A percentile compares a stretch with the other conserved stretches of the same genome.
phyloP scores from a whole-genome alignment of 2,888 invertebrate species.

The Enoplolaimus lenunculus region DNA sequence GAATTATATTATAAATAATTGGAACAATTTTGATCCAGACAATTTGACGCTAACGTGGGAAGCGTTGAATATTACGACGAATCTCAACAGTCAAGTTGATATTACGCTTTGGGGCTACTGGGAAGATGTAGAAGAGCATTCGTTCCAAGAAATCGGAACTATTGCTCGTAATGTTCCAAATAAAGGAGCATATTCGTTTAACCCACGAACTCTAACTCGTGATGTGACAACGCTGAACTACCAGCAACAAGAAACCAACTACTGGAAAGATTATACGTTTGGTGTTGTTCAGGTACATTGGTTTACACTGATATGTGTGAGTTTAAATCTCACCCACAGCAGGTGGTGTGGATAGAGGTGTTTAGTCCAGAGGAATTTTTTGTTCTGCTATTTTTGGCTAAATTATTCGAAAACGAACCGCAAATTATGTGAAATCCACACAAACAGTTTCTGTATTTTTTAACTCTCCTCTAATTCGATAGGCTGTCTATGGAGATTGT shows the following conservation, averaged over 20 bases:
- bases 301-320: too few relatives aligned
- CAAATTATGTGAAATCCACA: too few relatives aligned
- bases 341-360: too few relatives aligned
- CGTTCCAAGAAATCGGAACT: constrained; percentile 28
- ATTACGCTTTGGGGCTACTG: constrained; percentile 36
- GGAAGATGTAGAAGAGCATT: constrained; percentile 35
- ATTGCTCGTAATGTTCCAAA: constrained; percentile 30
- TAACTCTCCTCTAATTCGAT: too few relatives aligned
- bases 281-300: constrained; percentile 23
- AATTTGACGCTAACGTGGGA: constrained; percentile 28
- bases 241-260: constrained; percentile 9
- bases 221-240: constrained; percentile 23
- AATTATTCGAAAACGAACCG: too few relatives aligned
- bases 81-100: constrained; percentile 33
- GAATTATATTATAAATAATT: constrained; percentile 27
- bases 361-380: too few relatives aligned
- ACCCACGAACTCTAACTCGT: constrained; percentile 24
- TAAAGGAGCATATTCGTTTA: constrained; percentile 30
- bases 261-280: constrained; percentile 27
- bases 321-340: too few relatives aligned
- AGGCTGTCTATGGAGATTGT: too few relatives aligned
- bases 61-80: constrained; percentile 28
- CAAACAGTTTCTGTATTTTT: too few relatives aligned
- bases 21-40: constrained; percentile 27
- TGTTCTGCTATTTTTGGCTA: too few relatives aligned